Conservation (phyloP, 2,888 invertebrate genomes). For the Melangyna quadrimaculata region DNA sequence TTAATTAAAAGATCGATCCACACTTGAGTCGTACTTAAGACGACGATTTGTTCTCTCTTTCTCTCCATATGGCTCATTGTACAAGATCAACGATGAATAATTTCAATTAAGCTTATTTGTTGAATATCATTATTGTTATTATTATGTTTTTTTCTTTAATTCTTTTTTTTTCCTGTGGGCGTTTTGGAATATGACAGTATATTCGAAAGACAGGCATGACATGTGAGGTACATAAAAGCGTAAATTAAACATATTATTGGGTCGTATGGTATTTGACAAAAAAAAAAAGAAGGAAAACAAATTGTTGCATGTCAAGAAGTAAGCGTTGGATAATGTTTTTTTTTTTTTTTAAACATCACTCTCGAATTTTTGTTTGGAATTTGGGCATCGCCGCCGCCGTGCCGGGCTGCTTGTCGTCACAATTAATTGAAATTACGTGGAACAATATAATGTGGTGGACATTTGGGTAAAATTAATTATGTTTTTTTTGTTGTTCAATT, state of each 20-base stretch:
- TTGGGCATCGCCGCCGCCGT: background rate
- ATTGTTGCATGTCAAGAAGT: background rate
- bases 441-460: background rate
- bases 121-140: constrained; percentile 27
- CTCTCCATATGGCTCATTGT: background rate
- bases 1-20: constrained; percentile 65
- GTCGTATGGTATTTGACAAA: background rate
- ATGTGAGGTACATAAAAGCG: background rate
- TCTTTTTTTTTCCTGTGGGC: constrained; percentile 13
- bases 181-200: constrained; percentile 8
- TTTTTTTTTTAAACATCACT: background rate
- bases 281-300: background rate
- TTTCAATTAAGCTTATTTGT: constrained; percentile 63
- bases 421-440: background rate
- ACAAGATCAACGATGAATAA: constrained; percentile 55
- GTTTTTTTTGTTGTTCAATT: background rate
- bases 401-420: too few relatives aligned
- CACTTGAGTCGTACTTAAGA: constrained; percentile 46
- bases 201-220: background rate
- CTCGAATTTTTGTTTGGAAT: background rate
- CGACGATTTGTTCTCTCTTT: background rate
- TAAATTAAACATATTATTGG: background rate
- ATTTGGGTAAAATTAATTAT: background rate
- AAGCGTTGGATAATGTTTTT: background rate
- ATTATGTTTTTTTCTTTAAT: background rate